Evolutionary conservation across 2,113 vertebrate species (phyloP), one percentile per base, ranked within the genome.

Genomic region (Semnornis frantzii): DNA sequence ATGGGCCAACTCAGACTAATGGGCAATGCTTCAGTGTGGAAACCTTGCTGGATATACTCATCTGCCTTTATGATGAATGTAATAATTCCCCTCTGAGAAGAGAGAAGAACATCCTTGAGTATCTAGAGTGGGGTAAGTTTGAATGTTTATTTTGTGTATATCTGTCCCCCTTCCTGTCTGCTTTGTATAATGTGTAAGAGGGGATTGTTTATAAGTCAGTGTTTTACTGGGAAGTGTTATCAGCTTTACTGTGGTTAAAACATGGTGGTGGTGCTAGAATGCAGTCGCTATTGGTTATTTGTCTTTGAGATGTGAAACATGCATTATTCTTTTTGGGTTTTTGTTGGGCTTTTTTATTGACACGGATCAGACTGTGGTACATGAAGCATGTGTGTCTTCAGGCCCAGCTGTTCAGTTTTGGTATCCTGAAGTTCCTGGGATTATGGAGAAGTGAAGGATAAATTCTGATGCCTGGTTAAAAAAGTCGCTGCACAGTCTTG

Each of bases 11-110:
- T 76, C 98, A 98, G 92, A 98, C 98, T 75, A 98, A 97, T 68
- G 98, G 98, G 94, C 99, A 99, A 42, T 99, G 99, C 93, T 97
- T 99, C 95, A 99, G 99, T 64, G 98, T 99, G 98, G 99, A 99
- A 94, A 98, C 98, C 10, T 97, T 99, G 96, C 98, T 99, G 98
- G 99, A 99, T 97, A 98, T 99, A 93, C 98, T 99, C 94, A 98
- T 99, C 80, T 99, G 99, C 85, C 99, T 99, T 73, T 99, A 99
- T 85, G 99, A 99, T 94, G 99, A 99, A 97, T 99, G 99, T 98
- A 99, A 98, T 97, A 99, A 98, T 97, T 99, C 99, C 57, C 99
- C 99, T 17, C 96, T 99, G 94, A 98, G 99, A 85, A 98, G 99
- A 94, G 99, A 99, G 98, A 99, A 99, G 95, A 99, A 99, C 92